These are phyloP conservation scores for Archips crataeganus DNA, from an alignment of 2,888 invertebrate genomes.

Conservation along the genomic window DNA sequence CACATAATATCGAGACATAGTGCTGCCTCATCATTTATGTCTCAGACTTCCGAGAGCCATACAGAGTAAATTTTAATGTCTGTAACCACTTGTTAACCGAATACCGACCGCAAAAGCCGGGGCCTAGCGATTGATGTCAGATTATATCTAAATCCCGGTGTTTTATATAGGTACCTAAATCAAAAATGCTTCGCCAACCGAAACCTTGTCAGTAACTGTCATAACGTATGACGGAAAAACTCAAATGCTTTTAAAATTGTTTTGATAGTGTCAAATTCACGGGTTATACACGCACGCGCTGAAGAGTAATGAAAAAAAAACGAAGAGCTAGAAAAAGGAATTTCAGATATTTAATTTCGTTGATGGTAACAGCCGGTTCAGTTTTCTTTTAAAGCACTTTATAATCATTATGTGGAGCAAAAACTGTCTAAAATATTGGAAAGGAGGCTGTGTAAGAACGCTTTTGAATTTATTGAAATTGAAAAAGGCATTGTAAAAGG, in stretches of 20 bases:
- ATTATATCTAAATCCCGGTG: too few species aligned
- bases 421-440: not conserved
- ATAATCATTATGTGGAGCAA: not conserved
- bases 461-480: not conserved
- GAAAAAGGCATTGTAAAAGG: not conserved
- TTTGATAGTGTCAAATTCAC: not conserved
- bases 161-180: not conserved
- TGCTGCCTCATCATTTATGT: too few species aligned
- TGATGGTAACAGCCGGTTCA: not conserved
- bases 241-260: conserved; percentile 9
- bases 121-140: too few species aligned
- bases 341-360: not conserved
- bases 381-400: not conserved
- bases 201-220: conserved; percentile 4
- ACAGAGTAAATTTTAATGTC: too few species aligned
- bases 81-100: too few species aligned
- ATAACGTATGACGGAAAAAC: not conserved
- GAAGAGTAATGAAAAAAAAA: not conserved
- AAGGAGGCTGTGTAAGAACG: not conserved
- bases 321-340: not conserved
- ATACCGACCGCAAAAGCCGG: too few species aligned
- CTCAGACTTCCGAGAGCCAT: too few species aligned
- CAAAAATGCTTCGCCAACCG: not conserved
- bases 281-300: not conserved
- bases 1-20: too few species aligned